Conservation (phyloP, 37 sponge, comb jelly and placozoan genomes). For the Geodia barretti region DNA sequence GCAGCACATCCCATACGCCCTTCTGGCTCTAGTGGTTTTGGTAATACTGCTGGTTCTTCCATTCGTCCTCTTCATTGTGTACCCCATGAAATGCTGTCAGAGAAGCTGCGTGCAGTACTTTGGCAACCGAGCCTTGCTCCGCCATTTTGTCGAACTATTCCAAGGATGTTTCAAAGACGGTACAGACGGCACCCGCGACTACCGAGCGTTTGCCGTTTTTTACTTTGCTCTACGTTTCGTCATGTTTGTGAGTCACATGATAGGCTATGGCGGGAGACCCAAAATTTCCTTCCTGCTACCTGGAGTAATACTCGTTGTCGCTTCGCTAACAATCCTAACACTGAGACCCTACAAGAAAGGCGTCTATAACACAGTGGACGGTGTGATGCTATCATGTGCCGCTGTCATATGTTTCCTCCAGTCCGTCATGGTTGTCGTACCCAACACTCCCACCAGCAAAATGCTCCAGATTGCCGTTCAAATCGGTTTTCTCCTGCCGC, state of each 20-base stretch:
- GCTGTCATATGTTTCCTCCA: neutral
- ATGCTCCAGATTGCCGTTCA: neutral
- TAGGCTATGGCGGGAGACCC: neutral
- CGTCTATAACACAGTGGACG: slow-evolving; percentile 1
- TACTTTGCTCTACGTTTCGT: slow-evolving; percentile 1
- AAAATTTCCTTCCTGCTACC: neutral
- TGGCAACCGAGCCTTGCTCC: neutral
- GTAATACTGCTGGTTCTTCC: slow-evolving; percentile 3
- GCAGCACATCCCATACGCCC: slow-evolving; percentile 9
- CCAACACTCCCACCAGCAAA: neutral
- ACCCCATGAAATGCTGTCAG: slow-evolving; percentile 16
- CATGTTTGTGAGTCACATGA: neutral
- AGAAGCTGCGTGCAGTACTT: neutral
- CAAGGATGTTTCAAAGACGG: slow-evolving; percentile 20
- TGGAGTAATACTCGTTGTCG: neutral
- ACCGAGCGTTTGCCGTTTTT: slow-evolving; percentile 7
- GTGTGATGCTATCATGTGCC: neutral
- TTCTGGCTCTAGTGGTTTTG: slow-evolving; percentile 10
- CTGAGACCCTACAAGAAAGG: neutral
- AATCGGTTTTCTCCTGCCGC: neutral
- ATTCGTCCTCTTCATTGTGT: slow-evolving; percentile 13
- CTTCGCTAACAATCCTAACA: neutral
- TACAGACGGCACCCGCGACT: slow-evolving; percentile 12
- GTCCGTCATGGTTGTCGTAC: neutral
- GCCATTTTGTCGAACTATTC: neutral